Evolutionary conservation across 2,113 vertebrate species (phyloP), one percentile per base, ranked within the genome.

Genomic region (Saccopteryx bilineata): DNA sequence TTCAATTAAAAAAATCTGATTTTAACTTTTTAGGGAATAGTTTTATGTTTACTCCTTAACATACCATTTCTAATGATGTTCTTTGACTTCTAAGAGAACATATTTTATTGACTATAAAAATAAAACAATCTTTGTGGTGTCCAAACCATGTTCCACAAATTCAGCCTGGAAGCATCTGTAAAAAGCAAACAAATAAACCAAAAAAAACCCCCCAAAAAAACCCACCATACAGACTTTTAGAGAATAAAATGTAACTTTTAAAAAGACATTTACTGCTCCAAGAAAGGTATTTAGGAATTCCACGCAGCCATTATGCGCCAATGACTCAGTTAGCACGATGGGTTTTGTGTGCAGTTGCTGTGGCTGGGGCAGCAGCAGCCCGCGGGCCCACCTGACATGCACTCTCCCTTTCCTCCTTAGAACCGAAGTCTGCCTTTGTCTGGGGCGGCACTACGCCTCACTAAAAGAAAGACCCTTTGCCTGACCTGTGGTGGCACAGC

Each of bases 61-160:
- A 48, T 69, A 28, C 28, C 89, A 87, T 87, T 95, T 92, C 81
- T 95, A 94, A 90, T 83, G 50, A 69, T 83, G 81, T 82, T 69
- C n/a, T 82, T 83, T 96, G 89, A 94, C 85, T 75, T 90, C 69
- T 93, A 80, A 94, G 58, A 63, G 69, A 87, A 93, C 26, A 50
- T 65, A 69, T 81, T 92, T 81, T 52, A 87, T 87, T 74, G 81
- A 80, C 58, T 31, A 5, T 68, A 90, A 95, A 96, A 96, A 75
- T 63, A 72, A 87, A 94, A 90, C 95, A 74, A 39, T 90, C 63
- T 87, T 46, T 78, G 52, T 68, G 58, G 81, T 85, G 58, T 83
- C 52, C 85, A 92, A 94, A 61, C 48, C 66, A n/a, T 33, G 39
- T 33, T 82, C 81, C 54, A 50, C 69, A 94, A 74, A 74, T 78